A percentile compares a stretch with the other conserved stretches of the same genome.
phyloP scores from a whole-genome alignment of 2,888 invertebrate species.

The Teleogryllus oceanicus region DNA sequence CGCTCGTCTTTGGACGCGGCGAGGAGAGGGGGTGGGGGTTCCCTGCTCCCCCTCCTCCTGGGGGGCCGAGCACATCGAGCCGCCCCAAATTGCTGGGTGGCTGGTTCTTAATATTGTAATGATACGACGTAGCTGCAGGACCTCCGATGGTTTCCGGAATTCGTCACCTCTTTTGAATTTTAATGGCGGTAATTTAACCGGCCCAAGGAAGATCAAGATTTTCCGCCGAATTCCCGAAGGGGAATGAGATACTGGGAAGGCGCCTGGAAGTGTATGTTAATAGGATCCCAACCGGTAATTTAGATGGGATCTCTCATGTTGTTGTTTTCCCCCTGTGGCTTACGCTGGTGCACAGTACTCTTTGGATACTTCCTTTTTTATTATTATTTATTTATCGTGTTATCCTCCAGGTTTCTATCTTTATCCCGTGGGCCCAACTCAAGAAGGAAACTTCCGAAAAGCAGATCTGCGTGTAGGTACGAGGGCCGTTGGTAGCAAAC shows the following conservation, averaged over 20 bases:
- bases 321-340: too few relatives aligned
- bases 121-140: background rate
- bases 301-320: background rate
- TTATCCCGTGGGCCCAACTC: too few relatives aligned
- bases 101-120: background rate
- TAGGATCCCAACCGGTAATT: background rate
- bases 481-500: too few relatives aligned
- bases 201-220: constrained; percentile 1
- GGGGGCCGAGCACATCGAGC: background rate
- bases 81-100: background rate
- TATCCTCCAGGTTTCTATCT: too few relatives aligned
- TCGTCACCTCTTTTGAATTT: constrained; percentile 18
- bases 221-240: constrained; percentile 1
- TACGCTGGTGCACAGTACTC: too few relatives aligned
- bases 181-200: background rate
- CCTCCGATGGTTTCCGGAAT: background rate
- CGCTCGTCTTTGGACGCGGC: background rate
- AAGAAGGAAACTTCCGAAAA: too few relatives aligned
- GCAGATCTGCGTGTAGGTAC: too few relatives aligned
- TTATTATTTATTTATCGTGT: too few relatives aligned
- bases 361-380: too few relatives aligned
- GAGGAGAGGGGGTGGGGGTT: background rate
- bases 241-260: background rate
- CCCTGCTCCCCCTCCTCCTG: background rate
- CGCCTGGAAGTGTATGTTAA: background rate